Evolutionary conservation across 1,140 invertebrate genomes (phyloP).

Genomic region (Pissodes strobi): DNA sequence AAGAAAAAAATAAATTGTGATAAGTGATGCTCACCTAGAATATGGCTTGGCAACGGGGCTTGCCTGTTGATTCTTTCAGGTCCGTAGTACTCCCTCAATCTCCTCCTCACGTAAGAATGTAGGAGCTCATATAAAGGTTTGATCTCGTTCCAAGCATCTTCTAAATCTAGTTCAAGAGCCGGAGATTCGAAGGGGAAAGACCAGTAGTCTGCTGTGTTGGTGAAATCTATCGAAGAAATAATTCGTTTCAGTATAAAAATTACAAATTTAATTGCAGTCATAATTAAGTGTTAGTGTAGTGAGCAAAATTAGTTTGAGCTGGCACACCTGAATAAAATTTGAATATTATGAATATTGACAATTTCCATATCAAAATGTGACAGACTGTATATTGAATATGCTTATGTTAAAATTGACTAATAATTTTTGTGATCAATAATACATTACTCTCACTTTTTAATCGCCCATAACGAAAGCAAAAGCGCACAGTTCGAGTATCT

Average conservation of each 20-base stretch:
- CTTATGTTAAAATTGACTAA: no score
- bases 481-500: no score
- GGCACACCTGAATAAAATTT: no score
- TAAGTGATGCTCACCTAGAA: slow-evolving; percentile 59
- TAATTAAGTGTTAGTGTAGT: no score
- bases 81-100: slow-evolving; percentile 79
- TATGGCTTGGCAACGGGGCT: slow-evolving; percentile 87
- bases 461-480: no score
- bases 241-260: background rate
- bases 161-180: slow-evolving; percentile 74
- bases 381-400: no score
- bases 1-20: background rate
- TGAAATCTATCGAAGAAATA: slow-evolving; percentile 70
- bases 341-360: no score
- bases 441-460: no score
- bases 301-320: no score
- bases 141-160: slow-evolving; percentile 81
- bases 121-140: slow-evolving; percentile 85
- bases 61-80: slow-evolving; percentile 77
- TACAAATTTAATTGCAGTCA: background rate
- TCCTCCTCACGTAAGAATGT: slow-evolving; percentile 86
- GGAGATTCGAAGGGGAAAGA: slow-evolving; percentile 79
- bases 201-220: slow-evolving; percentile 82
- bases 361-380: no score
- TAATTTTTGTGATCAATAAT: no score